Evolutionary conservation across 2,888 invertebrate species (phyloP).

Genomic region (Emesis furor): DNA sequence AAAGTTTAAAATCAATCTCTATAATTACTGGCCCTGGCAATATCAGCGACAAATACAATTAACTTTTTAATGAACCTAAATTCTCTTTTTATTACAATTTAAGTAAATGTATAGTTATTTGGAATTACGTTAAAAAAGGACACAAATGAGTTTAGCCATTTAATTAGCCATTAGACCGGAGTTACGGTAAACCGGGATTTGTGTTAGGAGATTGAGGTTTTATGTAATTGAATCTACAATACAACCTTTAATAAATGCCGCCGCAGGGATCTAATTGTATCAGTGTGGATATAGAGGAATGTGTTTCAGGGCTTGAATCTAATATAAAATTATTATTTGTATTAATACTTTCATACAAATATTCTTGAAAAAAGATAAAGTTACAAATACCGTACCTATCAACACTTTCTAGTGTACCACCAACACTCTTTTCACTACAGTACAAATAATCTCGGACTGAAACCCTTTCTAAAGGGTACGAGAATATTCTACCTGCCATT

Average conservation of each 20-base stretch:
- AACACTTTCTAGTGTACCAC: no score
- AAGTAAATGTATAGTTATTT: constrained; percentile 53
- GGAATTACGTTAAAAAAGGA: constrained; percentile 44
- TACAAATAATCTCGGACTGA: no score
- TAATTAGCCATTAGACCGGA: constrained; percentile 38
- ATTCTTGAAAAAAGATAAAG: no score
- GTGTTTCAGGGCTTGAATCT: no score
- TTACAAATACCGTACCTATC: no score
- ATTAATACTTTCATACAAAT: no score
- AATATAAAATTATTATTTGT: no score
- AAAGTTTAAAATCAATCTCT: constrained; percentile 45
- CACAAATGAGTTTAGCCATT: constrained; percentile 44
- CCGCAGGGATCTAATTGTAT: neutral
- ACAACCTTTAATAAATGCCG: neutral
- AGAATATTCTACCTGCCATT: no score
- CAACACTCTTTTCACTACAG: no score
- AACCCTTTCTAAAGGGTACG: no score
- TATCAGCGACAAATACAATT: constrained; percentile 58
- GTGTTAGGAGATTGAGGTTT: constrained; percentile 16
- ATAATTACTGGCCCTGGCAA: constrained; percentile 35
- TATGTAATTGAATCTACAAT: neutral
- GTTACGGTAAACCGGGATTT: constrained; percentile 22
- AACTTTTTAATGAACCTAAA: constrained; percentile 70
- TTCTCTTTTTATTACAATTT: constrained; percentile 63
- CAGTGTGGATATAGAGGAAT: neutral